Conservation (phyloP, 30 jellyfish, hydroid and myxozoan species). For the Aurelia coerulea region DNA sequence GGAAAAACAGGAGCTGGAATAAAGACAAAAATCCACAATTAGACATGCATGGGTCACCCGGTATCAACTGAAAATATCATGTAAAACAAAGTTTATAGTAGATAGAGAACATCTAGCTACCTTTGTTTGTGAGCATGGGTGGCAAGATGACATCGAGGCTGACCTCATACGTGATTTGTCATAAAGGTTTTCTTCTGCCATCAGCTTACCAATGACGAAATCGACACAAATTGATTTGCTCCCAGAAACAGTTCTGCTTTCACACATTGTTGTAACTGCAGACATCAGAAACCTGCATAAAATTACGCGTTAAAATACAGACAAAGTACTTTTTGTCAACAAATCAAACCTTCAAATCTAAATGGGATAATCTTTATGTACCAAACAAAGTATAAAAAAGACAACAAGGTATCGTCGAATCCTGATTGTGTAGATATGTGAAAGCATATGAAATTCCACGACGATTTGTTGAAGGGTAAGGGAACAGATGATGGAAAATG, state of each 20-base stretch:
- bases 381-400: neutral
- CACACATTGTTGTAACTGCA: constrained; percentile 81
- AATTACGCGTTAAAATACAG: neutral
- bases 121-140: constrained; percentile 84
- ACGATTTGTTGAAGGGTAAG: no score
- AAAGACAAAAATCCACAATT: neutral
- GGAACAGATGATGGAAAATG: no score
- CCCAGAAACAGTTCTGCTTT: constrained; percentile 65
- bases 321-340: no score
- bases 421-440: no score
- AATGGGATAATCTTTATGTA: neutral
- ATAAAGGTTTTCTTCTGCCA: constrained; percentile 85
- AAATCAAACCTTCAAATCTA: no score
- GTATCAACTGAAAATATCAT: no score
- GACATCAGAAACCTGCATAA: constrained; percentile 80
- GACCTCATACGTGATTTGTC: constrained; percentile 66
- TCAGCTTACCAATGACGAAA: constrained; percentile 85
- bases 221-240: constrained; percentile 66
- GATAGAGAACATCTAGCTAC: neutral
- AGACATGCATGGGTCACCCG: no score
- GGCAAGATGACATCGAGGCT: constrained; percentile 8
- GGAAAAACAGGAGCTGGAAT: constrained; percentile 74
- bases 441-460: no score
- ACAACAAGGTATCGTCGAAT: no score
- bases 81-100: no score